A percentile compares a stretch with the other conserved stretches of the same genome.
These are phyloP conservation scores for Epicauta chinensis DNA, from an alignment of 1,140 invertebrate genomes.

Conservation along the genomic window DNA sequence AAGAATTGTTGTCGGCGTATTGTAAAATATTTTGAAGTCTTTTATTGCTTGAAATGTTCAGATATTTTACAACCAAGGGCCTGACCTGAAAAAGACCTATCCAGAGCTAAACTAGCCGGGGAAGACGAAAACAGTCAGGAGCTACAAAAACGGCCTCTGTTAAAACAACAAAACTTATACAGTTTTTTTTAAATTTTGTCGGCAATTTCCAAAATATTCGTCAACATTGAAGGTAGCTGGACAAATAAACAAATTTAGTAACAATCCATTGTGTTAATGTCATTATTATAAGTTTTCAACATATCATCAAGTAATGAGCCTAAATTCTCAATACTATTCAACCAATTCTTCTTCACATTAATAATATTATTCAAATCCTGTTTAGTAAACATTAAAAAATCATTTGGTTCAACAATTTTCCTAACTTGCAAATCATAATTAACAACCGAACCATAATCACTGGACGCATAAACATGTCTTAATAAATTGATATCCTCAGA, in stretches of 20 bases:
- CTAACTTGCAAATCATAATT: conserved; percentile 27
- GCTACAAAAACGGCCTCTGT: too few species aligned
- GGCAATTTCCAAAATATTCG: too few species aligned
- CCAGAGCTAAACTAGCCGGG: too few species aligned
- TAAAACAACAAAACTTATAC: too few species aligned
- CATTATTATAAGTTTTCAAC: conserved; percentile 47
- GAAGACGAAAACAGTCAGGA: too few species aligned
- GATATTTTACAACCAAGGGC: too few species aligned
- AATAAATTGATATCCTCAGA: conserved; percentile 54
- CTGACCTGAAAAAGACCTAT: too few species aligned
- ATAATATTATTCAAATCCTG: conserved; percentile 50
- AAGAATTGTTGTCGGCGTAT: too few species aligned
- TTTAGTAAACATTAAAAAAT: conserved; percentile 51
- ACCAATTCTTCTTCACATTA: conserved; percentile 52
- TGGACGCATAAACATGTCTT: conserved; percentile 48
- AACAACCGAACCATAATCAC: conserved; percentile 37
- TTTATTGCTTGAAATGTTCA: too few species aligned
- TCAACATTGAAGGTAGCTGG: too few species aligned
- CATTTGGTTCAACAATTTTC: conserved; percentile 45
- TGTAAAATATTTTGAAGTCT: too few species aligned
- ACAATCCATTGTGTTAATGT: conserved; percentile 56
- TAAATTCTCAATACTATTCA: conserved; percentile 52
- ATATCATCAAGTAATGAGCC: conserved; percentile 61
- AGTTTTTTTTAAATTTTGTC: too few species aligned
- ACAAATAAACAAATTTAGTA: conserved; percentile 48